These are phyloP conservation scores for Drosophila pallidifrons DNA, from an alignment of 1,140 invertebrate genomes.

Conservation along the genomic window DNA sequence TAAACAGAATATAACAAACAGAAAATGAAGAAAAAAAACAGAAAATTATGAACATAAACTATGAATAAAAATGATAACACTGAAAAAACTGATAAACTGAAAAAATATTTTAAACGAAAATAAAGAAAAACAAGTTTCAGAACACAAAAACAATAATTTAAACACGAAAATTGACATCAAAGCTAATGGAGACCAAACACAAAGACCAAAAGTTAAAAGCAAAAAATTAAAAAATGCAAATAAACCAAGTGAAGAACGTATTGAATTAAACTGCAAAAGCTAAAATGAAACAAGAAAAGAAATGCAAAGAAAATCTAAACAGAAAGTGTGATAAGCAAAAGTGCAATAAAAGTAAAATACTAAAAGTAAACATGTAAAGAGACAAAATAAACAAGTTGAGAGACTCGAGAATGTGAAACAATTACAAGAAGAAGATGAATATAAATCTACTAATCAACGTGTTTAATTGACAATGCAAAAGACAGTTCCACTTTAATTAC, in stretches of 20 bases:
- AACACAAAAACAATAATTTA: too few species aligned
- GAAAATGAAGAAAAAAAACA: not conserved
- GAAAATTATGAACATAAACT: not conserved
- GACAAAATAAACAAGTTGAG: slow-evolving; percentile 6
- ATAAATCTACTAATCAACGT: not conserved
- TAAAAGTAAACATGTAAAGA: not conserved
- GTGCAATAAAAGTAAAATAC: not conserved
- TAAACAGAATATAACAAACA: not conserved
- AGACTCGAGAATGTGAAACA: not conserved
- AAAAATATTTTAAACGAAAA: not conserved
- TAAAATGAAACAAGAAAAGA: not conserved
- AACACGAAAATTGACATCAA: too few species aligned
- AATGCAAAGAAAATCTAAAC: not conserved
- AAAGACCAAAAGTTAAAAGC: too few species aligned
- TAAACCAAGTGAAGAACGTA: too few species aligned
- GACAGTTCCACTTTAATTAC: slow-evolving; percentile 45
- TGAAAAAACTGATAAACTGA: not conserved
- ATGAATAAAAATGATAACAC: not conserved
- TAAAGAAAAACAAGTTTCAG: too few species aligned
- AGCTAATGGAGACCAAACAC: too few species aligned
- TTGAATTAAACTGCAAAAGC: not conserved
- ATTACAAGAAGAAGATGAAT: too few species aligned
- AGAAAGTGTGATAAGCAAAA: not conserved
- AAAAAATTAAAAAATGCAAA: too few species aligned
- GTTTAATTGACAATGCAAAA: slow-evolving; percentile 20